Evolutionary conservation across 2,888 invertebrate genomes (phyloP).

Genomic region (Aricia artaxerxes): DNA sequence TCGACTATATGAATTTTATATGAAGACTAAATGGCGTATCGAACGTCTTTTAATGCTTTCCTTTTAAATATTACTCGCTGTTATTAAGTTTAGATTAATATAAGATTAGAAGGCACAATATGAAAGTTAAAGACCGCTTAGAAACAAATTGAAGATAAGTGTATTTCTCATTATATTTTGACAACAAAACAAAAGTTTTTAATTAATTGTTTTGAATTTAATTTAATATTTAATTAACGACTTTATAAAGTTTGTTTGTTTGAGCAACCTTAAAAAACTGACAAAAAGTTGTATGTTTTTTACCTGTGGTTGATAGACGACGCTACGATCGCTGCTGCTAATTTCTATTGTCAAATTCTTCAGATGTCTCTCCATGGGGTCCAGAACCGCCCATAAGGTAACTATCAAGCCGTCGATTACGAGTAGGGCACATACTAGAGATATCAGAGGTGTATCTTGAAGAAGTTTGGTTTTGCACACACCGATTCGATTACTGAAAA

Average conservation of each 20-base stretch:
- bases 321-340: conserved; percentile 87
- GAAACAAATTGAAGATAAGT: neutral
- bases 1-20: neutral
- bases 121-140: neutral
- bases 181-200: neutral
- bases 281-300: neutral
- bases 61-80: neutral
- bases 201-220: neutral
- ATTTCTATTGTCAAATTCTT: conserved; percentile 91
- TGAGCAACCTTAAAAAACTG: neutral
- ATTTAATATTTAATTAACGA: neutral
- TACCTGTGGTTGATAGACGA: conserved; percentile 92
- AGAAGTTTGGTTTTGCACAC: conserved; percentile 94
- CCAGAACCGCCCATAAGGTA: conserved; percentile 90
- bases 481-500: conserved; percentile 85
- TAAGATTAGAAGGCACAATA: neutral
- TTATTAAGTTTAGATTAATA: neutral
- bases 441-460: conserved; percentile 93
- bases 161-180: neutral
- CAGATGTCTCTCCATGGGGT: conserved; percentile 92
- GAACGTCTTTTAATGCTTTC: neutral
- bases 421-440: conserved; percentile 89
- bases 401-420: conserved; percentile 91
- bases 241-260: neutral
- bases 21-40: conserved; percentile 20